phyloP scores from a whole-genome alignment of 2,113 vertebrate species.

The Puma concolor region DNA sequence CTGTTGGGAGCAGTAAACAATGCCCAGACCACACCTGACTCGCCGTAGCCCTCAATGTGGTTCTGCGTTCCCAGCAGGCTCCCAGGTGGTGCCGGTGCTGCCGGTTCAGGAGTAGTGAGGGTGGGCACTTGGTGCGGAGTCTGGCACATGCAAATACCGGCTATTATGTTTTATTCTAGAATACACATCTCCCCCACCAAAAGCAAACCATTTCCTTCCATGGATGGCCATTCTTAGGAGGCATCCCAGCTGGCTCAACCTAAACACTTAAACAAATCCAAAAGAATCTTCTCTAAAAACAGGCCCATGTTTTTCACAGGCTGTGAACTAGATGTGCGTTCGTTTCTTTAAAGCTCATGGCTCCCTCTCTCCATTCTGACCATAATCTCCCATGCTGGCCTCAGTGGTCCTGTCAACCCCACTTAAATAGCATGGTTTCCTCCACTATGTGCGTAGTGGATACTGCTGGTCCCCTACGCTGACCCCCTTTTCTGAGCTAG shows the following conservation, averaged over 20 bases:
- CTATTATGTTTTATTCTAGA: not conserved
- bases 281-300: not conserved
- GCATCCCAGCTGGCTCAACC: slow-evolving; percentile 5
- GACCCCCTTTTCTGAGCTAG: not conserved
- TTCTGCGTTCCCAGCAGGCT: not conserved
- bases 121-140: not conserved
- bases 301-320: not conserved
- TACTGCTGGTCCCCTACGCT: not conserved
- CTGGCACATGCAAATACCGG: not conserved
- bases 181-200: not conserved
- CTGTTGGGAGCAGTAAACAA: not conserved
- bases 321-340: not conserved
- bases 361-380: not conserved
- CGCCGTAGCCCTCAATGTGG: too few species aligned
- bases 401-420: not conserved
- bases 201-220: not conserved
- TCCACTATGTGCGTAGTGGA: not conserved
- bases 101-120: not conserved
- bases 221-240: not conserved
- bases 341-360: not conserved
- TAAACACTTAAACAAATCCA: not conserved
- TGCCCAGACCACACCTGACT: not conserved
- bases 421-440: not conserved
- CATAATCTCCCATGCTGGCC: not conserved
- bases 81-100: too few species aligned